Percentiles rank a stretch among this genome's conserved stretches.
phyloP scores from a whole-genome alignment of 2,888 invertebrate species.

The Sthenelais limicola region DNA sequence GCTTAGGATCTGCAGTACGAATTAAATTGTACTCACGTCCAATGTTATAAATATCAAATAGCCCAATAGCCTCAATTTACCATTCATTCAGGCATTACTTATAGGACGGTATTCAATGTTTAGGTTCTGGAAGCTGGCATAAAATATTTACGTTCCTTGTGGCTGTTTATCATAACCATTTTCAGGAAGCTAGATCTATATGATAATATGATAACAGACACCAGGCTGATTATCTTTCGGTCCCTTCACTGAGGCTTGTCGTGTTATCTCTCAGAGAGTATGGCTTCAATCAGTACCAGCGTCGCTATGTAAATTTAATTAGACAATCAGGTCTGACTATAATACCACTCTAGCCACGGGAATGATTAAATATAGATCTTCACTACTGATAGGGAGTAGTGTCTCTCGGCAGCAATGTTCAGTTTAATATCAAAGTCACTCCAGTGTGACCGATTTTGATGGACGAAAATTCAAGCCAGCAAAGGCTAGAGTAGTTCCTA shows the following conservation, averaged over 20 bases:
- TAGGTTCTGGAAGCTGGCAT: not conserved
- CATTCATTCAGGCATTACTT: no score
- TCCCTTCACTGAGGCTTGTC: not conserved
- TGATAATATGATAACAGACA: not conserved
- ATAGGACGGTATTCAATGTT: conserved; percentile 16
- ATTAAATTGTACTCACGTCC: no score
- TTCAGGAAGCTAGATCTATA: not conserved
- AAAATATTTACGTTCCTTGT: not conserved
- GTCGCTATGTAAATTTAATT: conserved; percentile 36
- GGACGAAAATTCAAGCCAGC: no score
- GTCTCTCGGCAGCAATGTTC: conserved; percentile 1
- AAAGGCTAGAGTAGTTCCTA: no score
- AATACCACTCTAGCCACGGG: conserved; percentile 12
- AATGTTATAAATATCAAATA: no score
- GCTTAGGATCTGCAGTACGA: no score
- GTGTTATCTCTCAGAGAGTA: not conserved
- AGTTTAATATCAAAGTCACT: conserved; percentile 30
- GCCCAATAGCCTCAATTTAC: no score
- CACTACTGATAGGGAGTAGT: not conserved
- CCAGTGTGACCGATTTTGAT: conserved; percentile 26
- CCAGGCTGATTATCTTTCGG: conserved; percentile 9
- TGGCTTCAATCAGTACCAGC: conserved; percentile 15
- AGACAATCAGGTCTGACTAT: conserved; percentile 30
- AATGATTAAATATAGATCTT: conserved; percentile 37
- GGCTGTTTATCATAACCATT: not conserved